phyloP scores from a whole-genome alignment of 2,888 invertebrate genomes.

The Ernsta delagoae region DNA sequence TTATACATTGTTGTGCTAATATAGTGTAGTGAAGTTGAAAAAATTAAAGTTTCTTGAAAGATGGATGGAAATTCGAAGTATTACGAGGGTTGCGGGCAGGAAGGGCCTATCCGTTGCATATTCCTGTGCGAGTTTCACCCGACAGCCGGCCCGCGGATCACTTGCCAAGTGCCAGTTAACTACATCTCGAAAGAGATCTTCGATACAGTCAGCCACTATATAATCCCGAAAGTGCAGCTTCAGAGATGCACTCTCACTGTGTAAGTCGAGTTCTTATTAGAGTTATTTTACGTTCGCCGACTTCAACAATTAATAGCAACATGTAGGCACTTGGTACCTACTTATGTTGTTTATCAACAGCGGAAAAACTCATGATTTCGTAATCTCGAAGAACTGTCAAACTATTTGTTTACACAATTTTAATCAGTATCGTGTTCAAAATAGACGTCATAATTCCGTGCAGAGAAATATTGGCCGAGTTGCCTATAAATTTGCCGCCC shows the following conservation, averaged over 20 bases:
- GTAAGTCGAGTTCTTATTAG: slow-evolving; percentile 76
- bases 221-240: slow-evolving; percentile 93
- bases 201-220: slow-evolving; percentile 92
- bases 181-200: slow-evolving; percentile 92
- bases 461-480: background rate
- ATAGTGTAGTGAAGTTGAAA: slow-evolving; percentile 24
- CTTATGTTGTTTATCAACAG: background rate
- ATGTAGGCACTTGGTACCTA: too few relatives aligned
- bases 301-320: background rate
- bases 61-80: slow-evolving; percentile 79
- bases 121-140: slow-evolving; percentile 92
- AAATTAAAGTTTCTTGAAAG: slow-evolving; percentile 48
- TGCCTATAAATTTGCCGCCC: background rate
- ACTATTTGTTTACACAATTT: slow-evolving; percentile 5
- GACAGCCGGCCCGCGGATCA: slow-evolving; percentile 91
- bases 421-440: slow-evolving; percentile 3
- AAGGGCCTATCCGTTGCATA: slow-evolving; percentile 90
- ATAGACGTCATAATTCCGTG: slow-evolving; percentile 9
- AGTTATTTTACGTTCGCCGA: background rate
- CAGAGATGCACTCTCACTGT: slow-evolving; percentile 92
- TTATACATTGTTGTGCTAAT: too few relatives aligned
- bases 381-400: slow-evolving; percentile 8
- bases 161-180: slow-evolving; percentile 92
- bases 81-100: slow-evolving; percentile 86
- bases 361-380: slow-evolving; percentile 23